phyloP scores from a whole-genome alignment of 2,797 vertebrate genomes.

The Sarcophilus harrisii region DNA sequence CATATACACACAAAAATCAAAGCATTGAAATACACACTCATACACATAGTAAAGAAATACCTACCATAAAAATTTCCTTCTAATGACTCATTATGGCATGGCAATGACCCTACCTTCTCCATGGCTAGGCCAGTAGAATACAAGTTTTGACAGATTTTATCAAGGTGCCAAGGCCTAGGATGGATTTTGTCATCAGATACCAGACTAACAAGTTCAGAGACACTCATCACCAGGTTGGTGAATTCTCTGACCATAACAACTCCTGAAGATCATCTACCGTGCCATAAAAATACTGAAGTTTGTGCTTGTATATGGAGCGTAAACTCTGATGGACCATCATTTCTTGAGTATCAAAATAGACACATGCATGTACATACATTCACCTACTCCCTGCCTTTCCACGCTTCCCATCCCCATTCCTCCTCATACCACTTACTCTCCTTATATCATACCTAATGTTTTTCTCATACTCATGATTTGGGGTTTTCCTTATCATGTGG shows the following conservation, averaged over 20 bases:
- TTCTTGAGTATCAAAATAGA: neutral
- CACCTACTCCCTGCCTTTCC: neutral
- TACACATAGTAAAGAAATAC: neutral
- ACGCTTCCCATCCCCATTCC: neutral
- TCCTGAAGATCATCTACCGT: neutral
- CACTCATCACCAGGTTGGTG: neutral
- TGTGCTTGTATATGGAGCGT: neutral
- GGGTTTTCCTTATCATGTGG: neutral
- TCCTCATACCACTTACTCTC: neutral
- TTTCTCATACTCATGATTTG: neutral
- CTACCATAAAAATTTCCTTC: neutral
- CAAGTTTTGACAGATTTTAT: neutral
- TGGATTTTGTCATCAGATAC: neutral
- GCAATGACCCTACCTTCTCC: neutral
- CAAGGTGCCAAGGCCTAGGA: neutral
- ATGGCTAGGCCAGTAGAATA: neutral
- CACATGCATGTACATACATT: neutral
- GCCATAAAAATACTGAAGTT: neutral
- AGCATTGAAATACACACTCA: neutral
- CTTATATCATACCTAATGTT: neutral
- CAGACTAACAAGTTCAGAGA: neutral
- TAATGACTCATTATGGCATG: neutral
- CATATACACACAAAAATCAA: neutral
- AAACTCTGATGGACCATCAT: neutral
- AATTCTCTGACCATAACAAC: neutral